These are phyloP conservation scores for Python bivittatus DNA, from an alignment of 2,113 vertebrate species.

Conservation along the genomic window DNA sequence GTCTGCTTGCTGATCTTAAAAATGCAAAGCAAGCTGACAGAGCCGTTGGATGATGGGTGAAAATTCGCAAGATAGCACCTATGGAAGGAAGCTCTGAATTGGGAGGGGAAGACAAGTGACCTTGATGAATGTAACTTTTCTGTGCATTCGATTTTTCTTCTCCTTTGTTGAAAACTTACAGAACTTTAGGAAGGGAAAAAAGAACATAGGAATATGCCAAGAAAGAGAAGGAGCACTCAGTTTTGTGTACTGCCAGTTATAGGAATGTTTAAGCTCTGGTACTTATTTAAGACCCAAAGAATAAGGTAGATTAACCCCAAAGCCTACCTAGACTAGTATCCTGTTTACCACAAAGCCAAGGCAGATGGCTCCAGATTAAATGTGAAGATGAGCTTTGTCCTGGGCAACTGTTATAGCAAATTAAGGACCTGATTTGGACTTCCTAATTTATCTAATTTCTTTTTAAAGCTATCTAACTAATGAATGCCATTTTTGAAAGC, in stretches of 20 bases:
- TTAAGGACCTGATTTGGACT: too few species aligned
- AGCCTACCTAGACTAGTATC: background rate
- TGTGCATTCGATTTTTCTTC: background rate
- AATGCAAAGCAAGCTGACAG: constrained; percentile 9
- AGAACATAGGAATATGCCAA: background rate
- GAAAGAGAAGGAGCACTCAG: background rate
- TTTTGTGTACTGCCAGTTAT: background rate
- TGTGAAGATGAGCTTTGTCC: background rate
- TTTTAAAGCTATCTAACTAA: too few species aligned
- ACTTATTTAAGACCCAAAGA: background rate
- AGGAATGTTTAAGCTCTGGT: background rate
- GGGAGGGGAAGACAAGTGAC: background rate
- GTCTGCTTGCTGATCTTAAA: constrained; percentile 10
- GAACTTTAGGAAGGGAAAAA: background rate
- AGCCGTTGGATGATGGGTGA: constrained; percentile 6
- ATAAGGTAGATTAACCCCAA: too few species aligned
- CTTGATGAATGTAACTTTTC: constrained; percentile 7
- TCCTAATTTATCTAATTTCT: too few species aligned
- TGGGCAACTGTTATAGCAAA: background rate
- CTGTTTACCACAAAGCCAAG: background rate
- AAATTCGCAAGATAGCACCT: constrained; percentile 11
- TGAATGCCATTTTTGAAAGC: too few species aligned
- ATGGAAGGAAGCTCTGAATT: background rate
- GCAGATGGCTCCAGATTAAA: background rate
- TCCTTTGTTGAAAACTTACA: background rate